Conservation (phyloP, 2,113 vertebrate species). For the Pelusios castaneus region DNA sequence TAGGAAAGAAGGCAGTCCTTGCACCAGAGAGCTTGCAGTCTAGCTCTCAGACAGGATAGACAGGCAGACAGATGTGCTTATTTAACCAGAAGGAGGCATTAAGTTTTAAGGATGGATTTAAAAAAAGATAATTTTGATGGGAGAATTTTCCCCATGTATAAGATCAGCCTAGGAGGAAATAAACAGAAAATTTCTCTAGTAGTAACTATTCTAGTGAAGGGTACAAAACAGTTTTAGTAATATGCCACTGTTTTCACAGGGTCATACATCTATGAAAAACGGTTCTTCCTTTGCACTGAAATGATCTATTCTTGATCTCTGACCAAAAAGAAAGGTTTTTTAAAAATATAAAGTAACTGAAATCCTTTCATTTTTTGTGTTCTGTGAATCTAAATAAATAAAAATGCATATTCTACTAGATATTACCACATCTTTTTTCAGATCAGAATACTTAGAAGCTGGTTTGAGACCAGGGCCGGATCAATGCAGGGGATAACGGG, state of each 20-base stretch:
- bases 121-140: slow-evolving; percentile 49
- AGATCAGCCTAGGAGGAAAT: slow-evolving; percentile 42
- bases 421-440: not conserved
- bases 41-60: not conserved
- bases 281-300: slow-evolving; percentile 20
- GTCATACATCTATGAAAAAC: slow-evolving; percentile 44
- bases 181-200: slow-evolving; percentile 51
- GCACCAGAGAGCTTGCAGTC: not conserved
- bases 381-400: slow-evolving; percentile 5
- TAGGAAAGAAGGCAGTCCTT: not conserved
- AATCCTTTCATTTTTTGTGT: slow-evolving; percentile 26
- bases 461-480: not conserved
- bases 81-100: slow-evolving; percentile 58
- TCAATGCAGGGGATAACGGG: no score
- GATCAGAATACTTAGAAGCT: slow-evolving; percentile 10
- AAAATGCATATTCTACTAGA: not conserved
- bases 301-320: slow-evolving; percentile 10
- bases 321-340: not conserved
- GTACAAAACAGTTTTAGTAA: slow-evolving; percentile 33
- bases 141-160: slow-evolving; percentile 49
- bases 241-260: slow-evolving; percentile 44
- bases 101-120: slow-evolving; percentile 40
- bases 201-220: slow-evolving; percentile 55
- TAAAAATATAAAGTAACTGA: not conserved
- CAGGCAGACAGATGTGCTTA: not conserved